A percentile compares a stretch with the other conserved stretches of the same genome.
These are phyloP conservation scores for Emydocephalus ijimae DNA, from an alignment of 2,113 vertebrate genomes.

Conservation along the genomic window DNA sequence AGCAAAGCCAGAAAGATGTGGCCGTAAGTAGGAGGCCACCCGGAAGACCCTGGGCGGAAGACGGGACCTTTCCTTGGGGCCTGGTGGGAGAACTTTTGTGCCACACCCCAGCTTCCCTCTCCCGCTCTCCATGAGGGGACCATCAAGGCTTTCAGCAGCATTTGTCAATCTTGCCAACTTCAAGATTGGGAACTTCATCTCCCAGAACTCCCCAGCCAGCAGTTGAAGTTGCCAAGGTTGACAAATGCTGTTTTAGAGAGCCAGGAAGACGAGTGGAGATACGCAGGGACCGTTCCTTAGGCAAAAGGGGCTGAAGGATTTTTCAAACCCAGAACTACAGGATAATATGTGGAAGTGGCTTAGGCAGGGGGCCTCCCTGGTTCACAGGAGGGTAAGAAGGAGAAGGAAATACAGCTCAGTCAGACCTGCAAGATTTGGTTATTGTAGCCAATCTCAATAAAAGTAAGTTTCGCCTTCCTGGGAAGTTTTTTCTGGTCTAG, in stretches of 20 bases:
- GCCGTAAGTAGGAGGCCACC: conserved; percentile 71
- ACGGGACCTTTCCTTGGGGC: not conserved
- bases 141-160: not conserved
- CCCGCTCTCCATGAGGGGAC: not conserved
- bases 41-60: not conserved
- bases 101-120: not conserved
- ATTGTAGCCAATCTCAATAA: not conserved
- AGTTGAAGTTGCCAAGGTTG: not conserved
- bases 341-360: not conserved
- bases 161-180: not conserved
- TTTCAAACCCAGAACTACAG: not conserved
- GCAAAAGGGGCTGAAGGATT: not conserved
- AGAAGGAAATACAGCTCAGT: not conserved
- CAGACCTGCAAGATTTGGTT: not conserved
- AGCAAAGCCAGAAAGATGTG: conserved; percentile 80
- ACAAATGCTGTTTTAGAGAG: not conserved
- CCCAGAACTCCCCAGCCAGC: not conserved
- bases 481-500: not conserved
- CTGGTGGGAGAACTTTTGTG: not conserved
- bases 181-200: not conserved
- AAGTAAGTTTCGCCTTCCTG: not conserved
- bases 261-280: not conserved
- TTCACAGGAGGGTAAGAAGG: not conserved
- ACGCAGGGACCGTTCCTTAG: not conserved
- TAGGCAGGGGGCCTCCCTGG: not conserved